These are phyloP conservation scores for Drosophila melanosoma DNA, from an alignment of 2,888 invertebrate genomes.

Conservation along the genomic window DNA sequence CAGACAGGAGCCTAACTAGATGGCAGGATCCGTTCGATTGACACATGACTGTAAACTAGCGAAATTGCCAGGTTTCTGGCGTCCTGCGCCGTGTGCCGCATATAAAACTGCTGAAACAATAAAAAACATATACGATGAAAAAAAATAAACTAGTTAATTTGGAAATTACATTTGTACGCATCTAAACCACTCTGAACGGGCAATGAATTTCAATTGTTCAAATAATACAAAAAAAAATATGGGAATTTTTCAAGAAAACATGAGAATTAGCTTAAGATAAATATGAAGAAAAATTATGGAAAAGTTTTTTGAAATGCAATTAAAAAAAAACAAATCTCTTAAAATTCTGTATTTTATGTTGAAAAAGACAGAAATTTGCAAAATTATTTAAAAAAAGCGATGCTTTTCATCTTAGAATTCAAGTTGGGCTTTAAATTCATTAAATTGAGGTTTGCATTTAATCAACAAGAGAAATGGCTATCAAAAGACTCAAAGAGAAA, in stretches of 20 bases:
- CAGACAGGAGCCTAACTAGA: conserved; percentile 23
- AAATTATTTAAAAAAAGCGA: not conserved
- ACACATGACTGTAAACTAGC: conserved; percentile 50
- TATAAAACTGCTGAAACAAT: conserved; percentile 39
- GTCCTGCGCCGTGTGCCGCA: conserved; percentile 48
- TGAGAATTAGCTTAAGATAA: not conserved
- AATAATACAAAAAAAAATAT: conserved; percentile 17
- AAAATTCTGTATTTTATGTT: not conserved
- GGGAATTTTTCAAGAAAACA: not conserved
- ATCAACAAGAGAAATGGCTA: not conserved
- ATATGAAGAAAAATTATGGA: not conserved
- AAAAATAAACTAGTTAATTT: conserved; percentile 9
- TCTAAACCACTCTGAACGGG: conserved; percentile 11
- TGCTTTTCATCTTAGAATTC: not conserved
- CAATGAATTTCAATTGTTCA: conserved; percentile 68
- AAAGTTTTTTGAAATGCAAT: not conserved
- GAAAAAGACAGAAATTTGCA: not conserved
- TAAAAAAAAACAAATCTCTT: not conserved
- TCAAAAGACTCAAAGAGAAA: not conserved
- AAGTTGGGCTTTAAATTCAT: conserved; percentile 15
- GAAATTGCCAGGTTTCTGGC: conserved; percentile 59
- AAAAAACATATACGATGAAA: conserved; percentile 11
- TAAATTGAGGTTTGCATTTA: not conserved
- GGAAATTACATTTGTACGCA: not conserved
- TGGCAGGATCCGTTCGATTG: conserved; percentile 19